These are phyloP conservation scores for Drosophila neocordata DNA, from an alignment of 1,140 invertebrate species.

Conservation along the genomic window DNA sequence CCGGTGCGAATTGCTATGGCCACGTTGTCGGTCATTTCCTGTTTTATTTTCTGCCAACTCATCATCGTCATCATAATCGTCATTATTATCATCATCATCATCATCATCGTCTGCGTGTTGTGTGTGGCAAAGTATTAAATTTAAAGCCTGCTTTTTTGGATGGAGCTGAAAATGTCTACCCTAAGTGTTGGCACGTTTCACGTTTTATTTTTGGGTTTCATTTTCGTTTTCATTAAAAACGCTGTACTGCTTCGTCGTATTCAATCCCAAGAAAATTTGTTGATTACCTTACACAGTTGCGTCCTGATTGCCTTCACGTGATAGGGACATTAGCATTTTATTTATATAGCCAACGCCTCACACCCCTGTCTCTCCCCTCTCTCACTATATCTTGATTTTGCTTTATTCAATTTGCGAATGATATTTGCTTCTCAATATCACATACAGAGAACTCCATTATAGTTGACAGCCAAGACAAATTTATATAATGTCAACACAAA, in stretches of 20 bases:
- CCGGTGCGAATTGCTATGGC: conserved; percentile 12
- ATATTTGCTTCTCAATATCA: conserved; percentile 54
- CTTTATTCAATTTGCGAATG: conserved; percentile 51
- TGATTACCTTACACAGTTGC: conserved; percentile 44
- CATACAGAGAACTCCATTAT: conserved; percentile 60
- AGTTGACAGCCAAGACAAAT: conserved; percentile 74
- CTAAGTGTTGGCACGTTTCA: conserved; percentile 51
- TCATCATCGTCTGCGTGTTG: conserved; percentile 50
- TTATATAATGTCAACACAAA: conserved; percentile 58
- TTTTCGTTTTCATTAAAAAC: conserved; percentile 24
- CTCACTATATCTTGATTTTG: background rate
- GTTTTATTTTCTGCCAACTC: conserved; percentile 68
- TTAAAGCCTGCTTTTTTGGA: conserved; percentile 51
- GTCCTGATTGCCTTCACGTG: conserved; percentile 54
- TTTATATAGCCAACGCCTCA: conserved; percentile 24
- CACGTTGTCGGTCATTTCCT: conserved; percentile 49
- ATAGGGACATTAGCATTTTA: conserved; percentile 67
- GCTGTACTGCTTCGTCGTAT: conserved; percentile 42
- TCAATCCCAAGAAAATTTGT: conserved; percentile 20
- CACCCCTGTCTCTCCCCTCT: conserved; percentile 3
- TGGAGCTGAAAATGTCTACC: background rate
- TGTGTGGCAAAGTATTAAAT: conserved; percentile 43
- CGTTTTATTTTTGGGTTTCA: conserved; percentile 31
- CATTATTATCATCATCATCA: conserved; percentile 66
- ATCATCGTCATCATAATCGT: conserved; percentile 59